Conservation (phyloP, 2,113 vertebrate species). For the Pseudorhombus dupliciocellatus region DNA sequence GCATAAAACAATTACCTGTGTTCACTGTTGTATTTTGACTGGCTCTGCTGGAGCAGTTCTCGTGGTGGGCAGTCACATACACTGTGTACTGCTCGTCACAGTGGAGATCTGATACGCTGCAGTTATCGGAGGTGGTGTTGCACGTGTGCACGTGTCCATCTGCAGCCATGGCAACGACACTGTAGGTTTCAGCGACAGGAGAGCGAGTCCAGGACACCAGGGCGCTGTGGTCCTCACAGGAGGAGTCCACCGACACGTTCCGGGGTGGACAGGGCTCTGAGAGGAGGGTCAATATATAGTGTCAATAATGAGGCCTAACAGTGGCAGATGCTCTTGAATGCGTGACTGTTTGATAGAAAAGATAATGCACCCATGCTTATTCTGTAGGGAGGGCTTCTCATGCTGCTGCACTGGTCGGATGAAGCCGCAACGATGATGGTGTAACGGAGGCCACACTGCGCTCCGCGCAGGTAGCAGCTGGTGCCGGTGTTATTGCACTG, state of each 20-base stretch:
- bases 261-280: constrained; percentile 74
- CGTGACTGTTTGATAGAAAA: too few relatives aligned
- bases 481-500: constrained; percentile 63
- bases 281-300: neutral
- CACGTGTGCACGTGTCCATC: constrained; percentile 58
- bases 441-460: constrained; percentile 72
- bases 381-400: constrained; percentile 72
- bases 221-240: constrained; percentile 58
- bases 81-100: constrained; percentile 74
- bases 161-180: constrained; percentile 34
- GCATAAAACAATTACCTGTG: constrained; percentile 62
- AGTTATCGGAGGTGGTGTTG: constrained; percentile 65
- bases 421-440: constrained; percentile 71
- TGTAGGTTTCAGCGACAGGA: constrained; percentile 65
- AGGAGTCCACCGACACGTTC: constrained; percentile 30
- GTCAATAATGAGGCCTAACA: too few relatives aligned
- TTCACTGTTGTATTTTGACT: constrained; percentile 54
- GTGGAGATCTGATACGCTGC: constrained; percentile 60
- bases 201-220: constrained; percentile 73
- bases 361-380: constrained; percentile 74
- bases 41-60: constrained; percentile 72
- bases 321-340: too few relatives aligned
- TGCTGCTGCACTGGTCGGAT: constrained; percentile 65
- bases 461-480: constrained; percentile 71
- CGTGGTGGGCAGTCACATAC: constrained; percentile 60